These are phyloP conservation scores for Sorex maritimensis DNA, from an alignment of 2,797 vertebrate genomes.

Conservation along the genomic window DNA sequence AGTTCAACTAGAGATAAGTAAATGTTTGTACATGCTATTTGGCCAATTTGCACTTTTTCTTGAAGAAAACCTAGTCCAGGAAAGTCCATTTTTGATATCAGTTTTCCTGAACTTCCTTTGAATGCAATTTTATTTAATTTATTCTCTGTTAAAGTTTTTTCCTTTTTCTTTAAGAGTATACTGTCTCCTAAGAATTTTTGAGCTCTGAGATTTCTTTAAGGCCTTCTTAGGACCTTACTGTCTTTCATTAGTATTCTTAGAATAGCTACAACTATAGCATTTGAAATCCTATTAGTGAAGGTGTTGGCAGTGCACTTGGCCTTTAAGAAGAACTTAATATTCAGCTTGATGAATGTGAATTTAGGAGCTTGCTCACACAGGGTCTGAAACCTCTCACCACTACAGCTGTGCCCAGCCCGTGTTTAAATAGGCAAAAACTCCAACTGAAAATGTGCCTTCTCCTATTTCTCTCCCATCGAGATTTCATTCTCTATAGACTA, in stretches of 20 bases:
- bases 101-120: too few species aligned
- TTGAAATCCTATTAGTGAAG: slow-evolving; percentile 73
- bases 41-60: slow-evolving; percentile 18
- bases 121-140: slow-evolving; percentile 67
- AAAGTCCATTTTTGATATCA: slow-evolving; percentile 38
- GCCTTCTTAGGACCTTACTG: slow-evolving; percentile 58
- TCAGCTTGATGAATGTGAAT: slow-evolving; percentile 59
- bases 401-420: not conserved
- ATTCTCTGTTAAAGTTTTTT: slow-evolving; percentile 18
- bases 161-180: slow-evolving; percentile 29
- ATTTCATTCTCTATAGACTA: slow-evolving; percentile 72
- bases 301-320: slow-evolving; percentile 44
- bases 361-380: slow-evolving; percentile 39
- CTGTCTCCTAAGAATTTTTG: slow-evolving; percentile 49
- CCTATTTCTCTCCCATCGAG: slow-evolving; percentile 68
- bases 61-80: slow-evolving; percentile 39
- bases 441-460: slow-evolving; percentile 66
- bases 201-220: slow-evolving; percentile 64
- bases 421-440: slow-evolving; percentile 74
- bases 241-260: slow-evolving; percentile 72
- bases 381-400: slow-evolving; percentile 45
- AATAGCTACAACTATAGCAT: slow-evolving; percentile 53
- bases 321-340: slow-evolving; percentile 74
- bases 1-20: slow-evolving; percentile 32
- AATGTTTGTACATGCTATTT: slow-evolving; percentile 52